Conservation (phyloP, 2,797 vertebrate genomes). For the Enteromius treurensis region DNA sequence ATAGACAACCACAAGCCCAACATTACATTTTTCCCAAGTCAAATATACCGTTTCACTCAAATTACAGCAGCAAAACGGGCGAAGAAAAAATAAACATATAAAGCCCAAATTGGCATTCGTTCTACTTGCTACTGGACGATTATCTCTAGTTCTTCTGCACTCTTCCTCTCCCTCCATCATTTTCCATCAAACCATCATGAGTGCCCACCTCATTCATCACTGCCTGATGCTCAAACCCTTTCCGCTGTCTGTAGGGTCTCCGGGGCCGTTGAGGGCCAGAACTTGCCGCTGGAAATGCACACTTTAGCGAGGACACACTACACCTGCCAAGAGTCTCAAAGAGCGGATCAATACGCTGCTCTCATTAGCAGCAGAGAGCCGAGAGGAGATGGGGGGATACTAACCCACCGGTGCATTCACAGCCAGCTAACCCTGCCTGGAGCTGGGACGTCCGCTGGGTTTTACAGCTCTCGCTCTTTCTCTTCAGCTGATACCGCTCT, state of each 20-base stretch:
- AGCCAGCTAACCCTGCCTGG: slow-evolving; percentile 15
- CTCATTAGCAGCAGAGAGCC: slow-evolving; percentile 50
- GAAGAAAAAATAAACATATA: not conserved
- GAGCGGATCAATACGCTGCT: slow-evolving; percentile 41
- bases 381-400: not conserved
- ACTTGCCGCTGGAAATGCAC: slow-evolving; percentile 41
- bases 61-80: not conserved
- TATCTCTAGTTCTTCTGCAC: not conserved
- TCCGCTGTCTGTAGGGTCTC: slow-evolving; percentile 38
- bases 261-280: slow-evolving; percentile 14
- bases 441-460: slow-evolving; percentile 36
- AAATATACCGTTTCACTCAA: not conserved
- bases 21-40: not conserved
- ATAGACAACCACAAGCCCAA: not conserved
- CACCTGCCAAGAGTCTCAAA: slow-evolving; percentile 32
- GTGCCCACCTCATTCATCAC: slow-evolving; percentile 39
- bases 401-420: slow-evolving; percentile 13
- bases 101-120: not conserved
- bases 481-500: slow-evolving; percentile 20
- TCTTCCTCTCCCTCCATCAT: slow-evolving; percentile 12
- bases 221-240: slow-evolving; percentile 31
- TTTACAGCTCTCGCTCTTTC: slow-evolving; percentile 53
- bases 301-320: slow-evolving; percentile 29
- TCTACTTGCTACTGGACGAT: not conserved
- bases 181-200: slow-evolving; percentile 9